Percentiles rank a stretch among this genome's conserved stretches.
Conservation (phyloP, 1,140 invertebrate species). For the Danaus melanippus region DNA sequence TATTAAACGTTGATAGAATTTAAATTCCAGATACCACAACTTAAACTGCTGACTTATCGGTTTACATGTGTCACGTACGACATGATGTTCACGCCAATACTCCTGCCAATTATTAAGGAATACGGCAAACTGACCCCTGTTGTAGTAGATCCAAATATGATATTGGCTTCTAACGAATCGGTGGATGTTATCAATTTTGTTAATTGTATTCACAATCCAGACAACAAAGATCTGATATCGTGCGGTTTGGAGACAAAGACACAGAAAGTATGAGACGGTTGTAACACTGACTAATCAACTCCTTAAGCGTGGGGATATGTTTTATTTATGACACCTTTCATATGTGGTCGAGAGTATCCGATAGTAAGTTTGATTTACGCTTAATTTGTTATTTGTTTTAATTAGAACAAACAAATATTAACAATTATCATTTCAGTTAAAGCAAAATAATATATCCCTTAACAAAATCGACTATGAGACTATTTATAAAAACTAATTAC, state of each 20-base stretch:
- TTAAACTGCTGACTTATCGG: slow-evolving; percentile 13
- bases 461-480: not conserved
- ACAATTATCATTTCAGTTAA: no score
- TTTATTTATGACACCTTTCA: no score
- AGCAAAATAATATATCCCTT: not conserved
- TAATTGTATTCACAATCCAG: slow-evolving; percentile 12
- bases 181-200: slow-evolving; percentile 1
- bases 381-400: no score
- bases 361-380: no score
- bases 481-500: slow-evolving; percentile 2
- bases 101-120: not conserved
- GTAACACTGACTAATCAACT: slow-evolving; percentile 19
- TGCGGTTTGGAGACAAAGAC: slow-evolving; percentile 27
- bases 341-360: no score
- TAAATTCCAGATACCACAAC: slow-evolving; percentile 12
- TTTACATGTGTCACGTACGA: slow-evolving; percentile 13
- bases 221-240: slow-evolving; percentile 30
- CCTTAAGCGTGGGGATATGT: not conserved
- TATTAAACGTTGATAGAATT: slow-evolving; percentile 6
- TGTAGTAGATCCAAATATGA: no score
- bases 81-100: slow-evolving; percentile 6
- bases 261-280: slow-evolving; percentile 18
- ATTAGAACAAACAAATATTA: no score
- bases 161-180: not conserved
- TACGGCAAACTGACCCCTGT: no score